phyloP scores from a whole-genome alignment of 2,888 invertebrate species.

The Endomychus coccineus region DNA sequence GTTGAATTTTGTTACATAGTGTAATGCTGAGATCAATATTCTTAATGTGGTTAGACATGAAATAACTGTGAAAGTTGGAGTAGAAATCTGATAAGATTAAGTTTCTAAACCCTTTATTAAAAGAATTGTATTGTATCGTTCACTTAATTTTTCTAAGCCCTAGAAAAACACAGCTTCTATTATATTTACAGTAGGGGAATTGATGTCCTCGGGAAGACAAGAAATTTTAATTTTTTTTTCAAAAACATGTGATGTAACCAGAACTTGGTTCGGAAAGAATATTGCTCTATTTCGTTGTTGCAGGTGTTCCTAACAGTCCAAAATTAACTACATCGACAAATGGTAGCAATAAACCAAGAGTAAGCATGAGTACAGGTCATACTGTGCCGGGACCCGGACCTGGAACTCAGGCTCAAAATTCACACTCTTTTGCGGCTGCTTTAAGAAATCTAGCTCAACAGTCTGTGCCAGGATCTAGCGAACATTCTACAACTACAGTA shows the following conservation, averaged over 20 bases:
- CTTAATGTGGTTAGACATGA: too few species aligned
- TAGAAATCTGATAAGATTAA: too few species aligned
- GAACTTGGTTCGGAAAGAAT: too few species aligned
- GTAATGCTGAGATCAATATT: too few species aligned
- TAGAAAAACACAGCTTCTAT: too few species aligned
- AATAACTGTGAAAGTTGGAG: too few species aligned
- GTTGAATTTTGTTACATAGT: too few species aligned
- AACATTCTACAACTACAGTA: slow-evolving; percentile 29
- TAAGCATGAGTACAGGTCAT: slow-evolving; percentile 32
- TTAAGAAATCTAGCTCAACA: slow-evolving; percentile 86
- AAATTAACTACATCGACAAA: slow-evolving; percentile 35
- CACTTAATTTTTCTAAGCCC: too few species aligned
- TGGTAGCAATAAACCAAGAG: slow-evolving; percentile 35
- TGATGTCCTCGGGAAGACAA: background rate
- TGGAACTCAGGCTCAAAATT: slow-evolving; percentile 36
- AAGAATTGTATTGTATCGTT: too few species aligned
- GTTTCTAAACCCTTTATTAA: too few species aligned
- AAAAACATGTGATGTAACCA: background rate
- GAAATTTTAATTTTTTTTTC: background rate
- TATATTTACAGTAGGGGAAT: too few species aligned
- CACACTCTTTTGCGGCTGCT: slow-evolving; percentile 83
- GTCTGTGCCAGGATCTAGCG: slow-evolving; percentile 60
- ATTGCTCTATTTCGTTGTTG: slow-evolving; percentile 15
- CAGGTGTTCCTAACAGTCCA: slow-evolving; percentile 29
- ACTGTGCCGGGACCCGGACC: slow-evolving; percentile 43